These are phyloP conservation scores for Galerucella pusilla DNA, from an alignment of 2,888 invertebrate species.

Conservation along the genomic window DNA sequence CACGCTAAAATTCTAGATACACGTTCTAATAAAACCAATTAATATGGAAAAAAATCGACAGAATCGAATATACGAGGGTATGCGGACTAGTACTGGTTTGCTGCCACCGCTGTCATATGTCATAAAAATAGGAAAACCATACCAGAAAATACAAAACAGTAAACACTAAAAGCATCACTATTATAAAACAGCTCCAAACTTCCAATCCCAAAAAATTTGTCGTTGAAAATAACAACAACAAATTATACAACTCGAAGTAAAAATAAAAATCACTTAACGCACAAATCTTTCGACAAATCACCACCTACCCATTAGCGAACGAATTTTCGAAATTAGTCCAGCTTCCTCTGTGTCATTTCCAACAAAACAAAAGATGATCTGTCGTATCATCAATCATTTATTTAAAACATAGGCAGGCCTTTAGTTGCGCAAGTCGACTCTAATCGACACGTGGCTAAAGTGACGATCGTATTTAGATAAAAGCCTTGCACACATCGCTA, in stretches of 20 bases:
- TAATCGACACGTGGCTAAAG: constrained; percentile 52
- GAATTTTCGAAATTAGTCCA: constrained; percentile 48
- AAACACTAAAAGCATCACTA: too few relatives aligned
- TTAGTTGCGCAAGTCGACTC: constrained; percentile 56
- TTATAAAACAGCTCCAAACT: background rate
- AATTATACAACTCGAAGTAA: constrained; percentile 22
- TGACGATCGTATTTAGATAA: constrained; percentile 57
- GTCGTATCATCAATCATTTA: constrained; percentile 58
- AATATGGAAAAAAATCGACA: too few relatives aligned
- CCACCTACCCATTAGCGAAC: constrained; percentile 50
- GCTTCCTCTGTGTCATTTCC: constrained; percentile 46
- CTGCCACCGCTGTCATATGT: too few relatives aligned
- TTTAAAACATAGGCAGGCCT: constrained; percentile 57
- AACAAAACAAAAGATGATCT: constrained; percentile 53
- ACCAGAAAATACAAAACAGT: too few relatives aligned
- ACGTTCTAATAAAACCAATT: too few relatives aligned
- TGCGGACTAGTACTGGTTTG: too few relatives aligned
- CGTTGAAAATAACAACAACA: constrained; percentile 30
- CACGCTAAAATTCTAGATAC: too few relatives aligned
- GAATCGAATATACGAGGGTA: too few relatives aligned
- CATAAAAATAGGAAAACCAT: too few relatives aligned
- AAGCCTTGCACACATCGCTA: constrained; percentile 46
- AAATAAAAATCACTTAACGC: constrained; percentile 34
- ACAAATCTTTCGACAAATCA: constrained; percentile 59
- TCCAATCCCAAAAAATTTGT: background rate